These are phyloP conservation scores for Iguana delicatissima DNA, from an alignment of 2,797 vertebrate genomes.

Conservation along the genomic window DNA sequence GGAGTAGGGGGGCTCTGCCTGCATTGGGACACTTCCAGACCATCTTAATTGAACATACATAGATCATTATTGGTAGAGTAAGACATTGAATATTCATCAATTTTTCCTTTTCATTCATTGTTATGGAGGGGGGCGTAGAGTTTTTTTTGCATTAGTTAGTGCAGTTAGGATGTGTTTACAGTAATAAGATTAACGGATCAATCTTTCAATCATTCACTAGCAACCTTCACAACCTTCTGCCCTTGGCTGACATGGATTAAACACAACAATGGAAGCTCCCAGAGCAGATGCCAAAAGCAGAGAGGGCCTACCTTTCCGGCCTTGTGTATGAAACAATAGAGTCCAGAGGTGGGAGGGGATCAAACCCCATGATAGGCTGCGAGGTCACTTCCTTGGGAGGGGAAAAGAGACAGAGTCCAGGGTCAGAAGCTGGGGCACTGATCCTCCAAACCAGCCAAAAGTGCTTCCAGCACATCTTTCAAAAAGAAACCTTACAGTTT, in stretches of 20 bases:
- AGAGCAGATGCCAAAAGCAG: rapidly evolving
- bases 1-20: too few species aligned
- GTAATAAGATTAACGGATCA: too few species aligned
- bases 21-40: too few species aligned
- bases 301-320: conserved; percentile 88
- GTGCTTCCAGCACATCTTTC: background rate
- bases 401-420: conserved; percentile 7
- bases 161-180: too few species aligned
- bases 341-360: conserved; percentile 94
- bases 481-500: background rate
- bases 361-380: conserved; percentile 94
- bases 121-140: too few species aligned
- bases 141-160: too few species aligned
- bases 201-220: too few species aligned
- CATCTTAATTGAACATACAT: too few species aligned
- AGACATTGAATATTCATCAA: too few species aligned
- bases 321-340: conserved; percentile 90
- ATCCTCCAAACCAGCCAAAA: background rate
- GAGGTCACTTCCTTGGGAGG: conserved; percentile 91
- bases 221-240: too few species aligned
- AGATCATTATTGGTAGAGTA: too few species aligned
- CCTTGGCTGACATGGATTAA: background rate
- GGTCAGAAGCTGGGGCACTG: background rate
- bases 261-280: background rate
- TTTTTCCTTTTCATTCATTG: too few species aligned